These are phyloP conservation scores for Kryptopterus vitreolus DNA, from an alignment of 2,797 vertebrate genomes.

Conservation along the genomic window DNA sequence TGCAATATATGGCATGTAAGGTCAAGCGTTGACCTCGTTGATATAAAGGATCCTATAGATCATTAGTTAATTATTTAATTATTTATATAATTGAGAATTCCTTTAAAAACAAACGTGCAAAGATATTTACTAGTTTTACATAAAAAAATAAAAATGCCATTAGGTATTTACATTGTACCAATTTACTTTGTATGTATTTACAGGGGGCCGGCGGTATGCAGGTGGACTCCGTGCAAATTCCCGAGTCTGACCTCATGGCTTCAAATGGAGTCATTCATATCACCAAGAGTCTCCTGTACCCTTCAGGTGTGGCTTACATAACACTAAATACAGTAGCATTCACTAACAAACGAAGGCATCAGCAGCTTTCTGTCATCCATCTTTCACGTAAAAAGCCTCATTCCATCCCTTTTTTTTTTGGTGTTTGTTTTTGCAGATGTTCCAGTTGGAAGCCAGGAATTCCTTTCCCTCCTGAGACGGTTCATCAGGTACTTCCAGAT, in stretches of 20 bases:
- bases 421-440: conserved; percentile 79
- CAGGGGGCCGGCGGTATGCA: conserved; percentile 84
- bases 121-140: neutral
- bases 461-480: conserved; percentile 81
- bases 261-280: conserved; percentile 93
- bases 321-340: neutral
- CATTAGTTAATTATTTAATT: too few species aligned
- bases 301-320: conserved; percentile 75
- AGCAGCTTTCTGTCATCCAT: neutral
- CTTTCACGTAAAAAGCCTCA: neutral
- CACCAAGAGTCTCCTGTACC: conserved; percentile 85
- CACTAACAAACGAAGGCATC: neutral
- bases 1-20: too few species aligned
- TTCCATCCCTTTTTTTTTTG: too few species aligned
- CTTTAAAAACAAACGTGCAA: neutral
- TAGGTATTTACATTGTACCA: neutral
- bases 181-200: neutral
- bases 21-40: neutral
- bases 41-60: neutral
- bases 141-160: too few species aligned
- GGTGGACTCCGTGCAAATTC: conserved; percentile 84
- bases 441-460: conserved; percentile 86
- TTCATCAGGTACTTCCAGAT: conserved; percentile 87
- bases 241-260: conserved; percentile 87
- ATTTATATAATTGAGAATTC: neutral